These are phyloP conservation scores for Celastrina argiolus DNA, from an alignment of 2,888 invertebrate genomes.

Conservation along the genomic window DNA sequence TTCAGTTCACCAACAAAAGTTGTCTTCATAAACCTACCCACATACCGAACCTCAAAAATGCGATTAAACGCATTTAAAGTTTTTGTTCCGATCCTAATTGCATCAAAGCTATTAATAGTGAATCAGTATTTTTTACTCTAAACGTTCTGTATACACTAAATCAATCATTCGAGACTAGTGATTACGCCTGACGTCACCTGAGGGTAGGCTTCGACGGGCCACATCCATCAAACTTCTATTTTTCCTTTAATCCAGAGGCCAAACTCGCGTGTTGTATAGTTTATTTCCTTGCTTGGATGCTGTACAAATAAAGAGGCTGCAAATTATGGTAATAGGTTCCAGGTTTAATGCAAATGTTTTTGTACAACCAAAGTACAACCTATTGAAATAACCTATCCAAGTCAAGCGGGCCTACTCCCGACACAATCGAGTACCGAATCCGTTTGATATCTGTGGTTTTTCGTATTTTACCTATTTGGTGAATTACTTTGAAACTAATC, in stretches of 20 bases:
- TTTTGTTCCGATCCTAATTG: constrained; percentile 14
- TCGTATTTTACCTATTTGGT: too few relatives aligned
- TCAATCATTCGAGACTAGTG: constrained; percentile 44
- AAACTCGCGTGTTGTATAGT: neutral
- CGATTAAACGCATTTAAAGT: neutral
- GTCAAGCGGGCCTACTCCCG: too few relatives aligned
- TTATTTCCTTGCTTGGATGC: neutral
- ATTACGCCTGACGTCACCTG: constrained; percentile 40
- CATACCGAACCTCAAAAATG: neutral
- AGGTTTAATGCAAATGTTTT: too few relatives aligned
- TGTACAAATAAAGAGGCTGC: neutral
- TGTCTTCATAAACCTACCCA: too few relatives aligned
- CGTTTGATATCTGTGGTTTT: too few relatives aligned
- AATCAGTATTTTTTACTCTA: constrained; percentile 19
- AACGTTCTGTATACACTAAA: constrained; percentile 37
- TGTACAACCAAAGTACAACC: too few relatives aligned
- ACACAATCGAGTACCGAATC: too few relatives aligned
- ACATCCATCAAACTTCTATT: constrained; percentile 45
- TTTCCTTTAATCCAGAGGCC: constrained; percentile 26
- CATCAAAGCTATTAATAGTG: constrained; percentile 8
- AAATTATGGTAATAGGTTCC: too few relatives aligned
- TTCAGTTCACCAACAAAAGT: too few relatives aligned
- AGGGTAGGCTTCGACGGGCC: constrained; percentile 36
- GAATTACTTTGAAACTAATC: too few relatives aligned
- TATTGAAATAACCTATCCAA: too few relatives aligned